These are phyloP conservation scores for Caenorhabditis latens DNA, from an alignment of 1,140 invertebrate species.

Conservation along the genomic window DNA sequence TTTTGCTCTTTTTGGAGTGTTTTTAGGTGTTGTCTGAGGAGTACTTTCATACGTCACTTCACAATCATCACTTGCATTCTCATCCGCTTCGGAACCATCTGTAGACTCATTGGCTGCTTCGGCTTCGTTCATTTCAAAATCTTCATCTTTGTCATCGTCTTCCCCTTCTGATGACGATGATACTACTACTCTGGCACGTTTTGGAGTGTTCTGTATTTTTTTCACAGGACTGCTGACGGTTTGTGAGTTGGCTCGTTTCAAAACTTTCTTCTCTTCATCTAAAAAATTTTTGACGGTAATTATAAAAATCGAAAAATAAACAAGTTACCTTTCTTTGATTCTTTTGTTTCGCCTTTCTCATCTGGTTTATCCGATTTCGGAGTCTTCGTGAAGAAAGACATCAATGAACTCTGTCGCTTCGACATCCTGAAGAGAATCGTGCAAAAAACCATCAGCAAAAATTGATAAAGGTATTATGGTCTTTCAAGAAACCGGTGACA, in stretches of 20 bases:
- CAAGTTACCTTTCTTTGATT: not conserved
- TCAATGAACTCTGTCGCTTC: slow-evolving; percentile 37
- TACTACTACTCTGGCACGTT: slow-evolving; percentile 11
- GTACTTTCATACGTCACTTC: slow-evolving; percentile 9
- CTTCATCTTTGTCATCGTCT: slow-evolving; percentile 30
- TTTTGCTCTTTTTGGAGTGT: not conserved
- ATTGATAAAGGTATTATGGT: not conserved
- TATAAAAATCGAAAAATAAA: not conserved
- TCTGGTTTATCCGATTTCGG: slow-evolving; percentile 8
- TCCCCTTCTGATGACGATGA: slow-evolving; percentile 23
- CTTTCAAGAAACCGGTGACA: slow-evolving; percentile 9
- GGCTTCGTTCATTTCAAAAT: slow-evolving; percentile 22
- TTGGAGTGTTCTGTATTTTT: not conserved
- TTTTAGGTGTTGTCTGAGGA: not conserved
- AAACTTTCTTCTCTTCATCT: not conserved
- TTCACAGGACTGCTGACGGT: not conserved
- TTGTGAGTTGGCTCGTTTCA: slow-evolving; percentile 13
- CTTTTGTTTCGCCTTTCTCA: not conserved
- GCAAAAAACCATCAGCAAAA: not conserved
- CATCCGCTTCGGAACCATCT: slow-evolving; percentile 17
- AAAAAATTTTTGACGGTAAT: not conserved
- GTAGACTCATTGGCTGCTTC: slow-evolving; percentile 14
- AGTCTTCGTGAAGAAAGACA: slow-evolving; percentile 42
- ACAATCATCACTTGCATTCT: slow-evolving; percentile 44
- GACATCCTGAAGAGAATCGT: not conserved